A percentile compares a stretch with the other conserved stretches of the same genome.
phyloP scores from a whole-genome alignment of 2,113 vertebrate genomes.

The Dasypus novemcinctus region DNA sequence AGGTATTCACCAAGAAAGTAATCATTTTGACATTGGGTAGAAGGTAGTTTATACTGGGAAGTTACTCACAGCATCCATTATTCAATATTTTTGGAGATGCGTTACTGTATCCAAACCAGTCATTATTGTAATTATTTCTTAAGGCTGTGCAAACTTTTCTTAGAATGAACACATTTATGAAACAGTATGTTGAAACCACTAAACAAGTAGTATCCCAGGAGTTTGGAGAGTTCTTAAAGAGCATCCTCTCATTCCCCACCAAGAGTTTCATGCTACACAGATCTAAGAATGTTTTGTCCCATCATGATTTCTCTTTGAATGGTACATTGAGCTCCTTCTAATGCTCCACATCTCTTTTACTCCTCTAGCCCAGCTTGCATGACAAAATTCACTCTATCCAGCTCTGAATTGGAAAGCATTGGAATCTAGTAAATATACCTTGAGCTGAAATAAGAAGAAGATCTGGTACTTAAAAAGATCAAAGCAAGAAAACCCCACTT shows the following conservation, averaged over 20 bases:
- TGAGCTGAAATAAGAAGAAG: neutral
- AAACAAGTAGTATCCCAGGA: neutral
- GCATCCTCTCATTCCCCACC: neutral
- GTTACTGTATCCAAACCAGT: conserved; percentile 56
- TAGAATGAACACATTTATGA: neutral
- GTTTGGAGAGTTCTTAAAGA: neutral
- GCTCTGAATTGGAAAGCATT: neutral
- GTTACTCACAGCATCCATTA: conserved; percentile 46
- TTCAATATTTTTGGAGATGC: conserved; percentile 53
- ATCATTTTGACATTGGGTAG: conserved; percentile 47
- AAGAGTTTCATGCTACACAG: neutral
- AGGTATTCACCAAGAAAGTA: conserved; percentile 50
- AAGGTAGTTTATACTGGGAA: conserved; percentile 40
- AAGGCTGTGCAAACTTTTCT: neutral
- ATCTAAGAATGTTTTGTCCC: neutral
- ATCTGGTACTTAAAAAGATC: neutral
- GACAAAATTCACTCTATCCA: neutral
- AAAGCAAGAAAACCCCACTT: neutral
- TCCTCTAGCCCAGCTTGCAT: neutral
- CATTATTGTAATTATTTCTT: conserved; percentile 46
- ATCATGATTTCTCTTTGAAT: neutral
- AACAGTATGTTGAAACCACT: neutral
- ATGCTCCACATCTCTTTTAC: neutral
- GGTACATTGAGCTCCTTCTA: neutral
- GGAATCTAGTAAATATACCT: neutral